Base-by-base conservation (phyloP, 2,113 vertebrate genomes). In the Dolichotis patagonum region DNA sequence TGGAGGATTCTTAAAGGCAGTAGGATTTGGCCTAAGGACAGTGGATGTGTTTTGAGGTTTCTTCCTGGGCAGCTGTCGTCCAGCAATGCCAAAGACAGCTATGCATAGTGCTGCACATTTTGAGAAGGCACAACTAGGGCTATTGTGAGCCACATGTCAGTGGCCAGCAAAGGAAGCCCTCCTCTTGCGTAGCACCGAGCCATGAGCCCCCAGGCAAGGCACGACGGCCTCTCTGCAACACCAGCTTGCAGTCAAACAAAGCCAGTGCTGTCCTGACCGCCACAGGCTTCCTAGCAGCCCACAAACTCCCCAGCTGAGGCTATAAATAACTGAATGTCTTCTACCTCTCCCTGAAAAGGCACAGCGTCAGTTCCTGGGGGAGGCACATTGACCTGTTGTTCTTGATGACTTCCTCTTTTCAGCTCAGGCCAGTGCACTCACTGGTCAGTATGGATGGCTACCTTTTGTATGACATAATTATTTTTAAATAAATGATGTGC, bases 381-480 rank as follows among this genome's bases (percentile, higher is more conserved):
- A 54, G 62, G 20, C 90, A 35, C 75, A 1, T 26, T 19, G 49
- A 52, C 86, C 87, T 93, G 85, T 71, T 54, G 19, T 60, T 69
- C 56, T 46, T 85, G 75, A 71, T 92, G 87, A 92, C 60, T 87
- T 86, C 58, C 77, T 92, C 92, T 92, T 95, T 60, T 95, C 71
- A 80, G 90, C 54, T 24, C 81, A 63, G 85, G 65, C 81, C 87
- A 14, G 46, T 46, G 52, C 2, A 56, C 22, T 22, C 24, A 56
- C 84, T 90, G 69, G 77, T 62, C 80, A 62, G 49, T 58, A 24
- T 24, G 69, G 80, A 26, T 9, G 90, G 84, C 24, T 60, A 63
- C 46, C 67, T 43, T 93, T 46, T 86, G 38, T 60, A 43, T 58
- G 52, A 80, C 43, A 91, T 81, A 60, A 92, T 92, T 97, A 65